Conservation (phyloP, 1,140 invertebrate species). For the Drosophila repletoides region DNA sequence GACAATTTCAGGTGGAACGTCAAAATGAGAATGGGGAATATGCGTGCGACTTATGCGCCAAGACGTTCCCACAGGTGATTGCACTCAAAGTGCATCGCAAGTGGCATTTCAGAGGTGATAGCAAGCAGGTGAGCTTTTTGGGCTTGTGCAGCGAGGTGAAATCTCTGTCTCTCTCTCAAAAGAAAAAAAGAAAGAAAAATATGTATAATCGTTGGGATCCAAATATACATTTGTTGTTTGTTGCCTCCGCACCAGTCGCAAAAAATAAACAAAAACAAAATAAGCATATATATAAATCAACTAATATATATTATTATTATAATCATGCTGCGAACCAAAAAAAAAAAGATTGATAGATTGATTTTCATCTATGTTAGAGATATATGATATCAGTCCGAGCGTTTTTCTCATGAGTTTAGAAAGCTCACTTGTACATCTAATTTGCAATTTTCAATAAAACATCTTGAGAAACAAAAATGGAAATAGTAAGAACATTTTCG, state of each 20-base stretch:
- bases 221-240: conserved; percentile 40
- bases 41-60: conserved; percentile 80
- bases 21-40: conserved; percentile 81
- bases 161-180: too few species aligned
- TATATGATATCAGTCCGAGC: too few species aligned
- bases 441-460: too few species aligned
- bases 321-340: too few species aligned
- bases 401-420: too few species aligned
- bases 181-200: too few species aligned
- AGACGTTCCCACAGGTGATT: conserved; percentile 81
- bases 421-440: too few species aligned
- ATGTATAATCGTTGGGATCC: conserved; percentile 1
- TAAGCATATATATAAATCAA: conserved; percentile 37
- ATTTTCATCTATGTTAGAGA: too few species aligned
- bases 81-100: conserved; percentile 82
- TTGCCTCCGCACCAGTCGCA: conserved; percentile 82
- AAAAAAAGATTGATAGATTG: too few species aligned
- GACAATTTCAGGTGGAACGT: conserved; percentile 75
- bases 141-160: conserved; percentile 81
- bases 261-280: conserved; percentile 66
- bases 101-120: conserved; percentile 83
- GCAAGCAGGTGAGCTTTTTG: conserved; percentile 83
- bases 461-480: too few species aligned
- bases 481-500: too few species aligned
- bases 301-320: too few species aligned